Evolutionary conservation across 1,140 invertebrate genomes (phyloP).

Genomic region (Lepidostoma basale): DNA sequence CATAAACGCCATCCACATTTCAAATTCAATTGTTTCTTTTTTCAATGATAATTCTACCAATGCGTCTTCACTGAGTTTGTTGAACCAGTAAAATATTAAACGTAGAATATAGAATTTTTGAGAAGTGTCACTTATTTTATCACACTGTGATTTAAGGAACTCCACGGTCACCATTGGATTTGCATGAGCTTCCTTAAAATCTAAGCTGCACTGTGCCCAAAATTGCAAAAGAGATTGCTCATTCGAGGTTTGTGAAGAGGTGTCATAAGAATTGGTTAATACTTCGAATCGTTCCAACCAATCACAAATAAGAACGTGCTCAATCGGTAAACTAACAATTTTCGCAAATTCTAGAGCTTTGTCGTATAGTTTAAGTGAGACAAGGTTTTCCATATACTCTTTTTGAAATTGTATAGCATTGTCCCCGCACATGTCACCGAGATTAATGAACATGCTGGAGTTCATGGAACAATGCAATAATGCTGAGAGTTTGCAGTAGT

Average conservation of each 20-base stretch:
- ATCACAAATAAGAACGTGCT: constrained; percentile 61
- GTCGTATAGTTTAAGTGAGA: constrained; percentile 58
- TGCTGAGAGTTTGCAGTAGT: constrained; percentile 30
- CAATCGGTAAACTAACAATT: constrained; percentile 55
- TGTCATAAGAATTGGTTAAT: constrained; percentile 49
- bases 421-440: constrained; percentile 30
- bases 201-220: constrained; percentile 63
- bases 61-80: constrained; percentile 46
- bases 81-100: constrained; percentile 62
- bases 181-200: constrained; percentile 63
- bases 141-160: constrained; percentile 62
- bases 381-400: constrained; percentile 61
- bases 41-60: constrained; percentile 52
- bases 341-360: constrained; percentile 64
- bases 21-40: constrained; percentile 59
- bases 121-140: constrained; percentile 54
- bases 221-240: constrained; percentile 58
- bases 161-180: constrained; percentile 59
- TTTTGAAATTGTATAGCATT: constrained; percentile 35
- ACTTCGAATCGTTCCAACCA: constrained; percentile 57
- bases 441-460: constrained; percentile 27
- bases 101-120: constrained; percentile 62
- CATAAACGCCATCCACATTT: constrained; percentile 62
- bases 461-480: constrained; percentile 39
- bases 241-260: constrained; percentile 39